Evolutionary conservation across 2,113 vertebrate genomes (phyloP), one percentile per base, ranked within the genome.

Genomic region (Stegostoma tigrinum): DNA sequence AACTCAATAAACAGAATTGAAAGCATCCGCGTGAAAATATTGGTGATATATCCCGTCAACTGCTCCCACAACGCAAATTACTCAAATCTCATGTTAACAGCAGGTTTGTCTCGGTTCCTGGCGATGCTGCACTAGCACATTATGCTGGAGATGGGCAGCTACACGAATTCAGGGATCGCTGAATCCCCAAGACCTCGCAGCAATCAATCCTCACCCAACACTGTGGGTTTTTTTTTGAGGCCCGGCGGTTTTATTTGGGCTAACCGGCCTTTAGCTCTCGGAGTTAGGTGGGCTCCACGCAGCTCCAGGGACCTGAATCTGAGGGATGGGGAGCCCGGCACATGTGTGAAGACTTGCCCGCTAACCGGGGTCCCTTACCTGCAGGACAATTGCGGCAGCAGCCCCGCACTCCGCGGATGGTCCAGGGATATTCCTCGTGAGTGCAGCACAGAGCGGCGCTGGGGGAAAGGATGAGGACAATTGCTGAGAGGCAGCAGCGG

Each of bases 401-500:
- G 52, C 27, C 24, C 2, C 1, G 0, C 0, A 5, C 52, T 17
- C 24, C 14, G 0, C 2, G 0, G 87, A 61, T 15, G 1, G 27
- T 5, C 87, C 87, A 90, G 0, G 0, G 1, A 12, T 90, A 90
- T 8, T 61, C 52, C 0, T 17, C 34, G 3, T 0, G 24, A 6
- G 0, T 0, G 34, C 87, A 90, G 5, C 10, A 34, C 17, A 15
- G 4, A 17, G 24, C 15, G 5, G 27, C 34, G 14, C 87, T 27
- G 17, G 52, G 48, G 12, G 3, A 17, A 12, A 4, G 24, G 52
- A 34, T 15, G 0, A 55, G 34, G 10, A 64, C 3, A 34, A 90
- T 10, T 17, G 12, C 55, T 55, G 12, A 90, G 61, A 6, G 17
- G 87, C 24, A 30, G 2, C 52, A 90, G 87, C 27, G 15, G 34